Conservation (phyloP, 2,113 vertebrate genomes). For the Lanius collurio region DNA sequence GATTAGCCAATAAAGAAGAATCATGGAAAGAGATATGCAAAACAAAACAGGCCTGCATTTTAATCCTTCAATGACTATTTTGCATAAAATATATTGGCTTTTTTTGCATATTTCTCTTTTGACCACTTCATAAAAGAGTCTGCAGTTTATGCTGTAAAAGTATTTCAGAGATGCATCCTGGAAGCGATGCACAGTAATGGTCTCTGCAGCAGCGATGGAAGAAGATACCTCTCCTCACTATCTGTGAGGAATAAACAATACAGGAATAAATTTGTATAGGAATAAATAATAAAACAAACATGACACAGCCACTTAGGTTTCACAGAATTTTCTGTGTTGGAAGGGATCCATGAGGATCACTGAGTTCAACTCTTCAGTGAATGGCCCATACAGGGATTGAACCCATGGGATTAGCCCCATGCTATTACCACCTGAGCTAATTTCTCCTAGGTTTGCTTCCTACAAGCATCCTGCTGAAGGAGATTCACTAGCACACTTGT, state of each 20-base stretch:
- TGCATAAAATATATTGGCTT: neutral
- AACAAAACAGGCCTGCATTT: slow-evolving; percentile 46
- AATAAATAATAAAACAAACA: neutral
- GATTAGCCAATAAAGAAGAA: slow-evolving; percentile 47
- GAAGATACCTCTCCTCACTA: neutral
- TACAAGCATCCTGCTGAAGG: neutral
- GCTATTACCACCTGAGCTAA: neutral
- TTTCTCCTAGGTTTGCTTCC: neutral
- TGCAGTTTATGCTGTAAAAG: neutral
- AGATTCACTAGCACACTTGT: neutral
- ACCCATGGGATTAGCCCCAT: no score
- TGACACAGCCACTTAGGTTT: neutral
- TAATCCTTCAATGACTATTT: slow-evolving; percentile 41
- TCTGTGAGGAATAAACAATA: neutral
- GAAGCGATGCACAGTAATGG: neutral
- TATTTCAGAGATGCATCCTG: neutral
- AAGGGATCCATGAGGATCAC: neutral
- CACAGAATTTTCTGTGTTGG: neutral
- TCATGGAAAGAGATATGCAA: slow-evolving; percentile 14
- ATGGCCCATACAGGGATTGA: neutral
- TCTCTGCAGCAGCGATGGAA: neutral
- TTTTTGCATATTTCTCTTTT: slow-evolving; percentile 32
- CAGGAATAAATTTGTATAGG: neutral
- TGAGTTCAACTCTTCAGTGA: neutral
- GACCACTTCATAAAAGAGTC: slow-evolving; percentile 2